These are phyloP conservation scores for Pterocles orientalis DNA, from an alignment of 2,113 vertebrate genomes.

Conservation along the genomic window DNA sequence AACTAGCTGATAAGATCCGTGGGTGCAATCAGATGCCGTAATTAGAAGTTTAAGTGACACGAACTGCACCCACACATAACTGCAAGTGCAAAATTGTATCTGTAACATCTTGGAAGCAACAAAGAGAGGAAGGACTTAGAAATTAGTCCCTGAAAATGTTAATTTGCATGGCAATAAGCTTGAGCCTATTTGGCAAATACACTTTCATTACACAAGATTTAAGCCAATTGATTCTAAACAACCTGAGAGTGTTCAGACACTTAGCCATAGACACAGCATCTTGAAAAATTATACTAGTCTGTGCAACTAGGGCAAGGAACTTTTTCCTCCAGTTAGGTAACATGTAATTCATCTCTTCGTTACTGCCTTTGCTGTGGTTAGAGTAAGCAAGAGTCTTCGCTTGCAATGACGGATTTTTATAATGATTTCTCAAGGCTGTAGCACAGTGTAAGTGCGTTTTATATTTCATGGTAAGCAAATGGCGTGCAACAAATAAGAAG, in stretches of 20 bases:
- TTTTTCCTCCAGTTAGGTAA: constrained; percentile 45
- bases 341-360: not conserved
- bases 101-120: constrained; percentile 41
- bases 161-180: constrained; percentile 54
- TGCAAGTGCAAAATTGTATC: constrained; percentile 50
- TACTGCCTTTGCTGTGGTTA: not conserved
- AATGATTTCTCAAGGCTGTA: constrained; percentile 48
- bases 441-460: not conserved
- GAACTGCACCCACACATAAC: constrained; percentile 64
- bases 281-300: constrained; percentile 38
- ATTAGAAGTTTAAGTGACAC: constrained; percentile 68
- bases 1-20: constrained; percentile 59
- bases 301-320: constrained; percentile 29
- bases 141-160: constrained; percentile 35
- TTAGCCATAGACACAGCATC: constrained; percentile 3
- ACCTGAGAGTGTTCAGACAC: constrained; percentile 25
- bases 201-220: constrained; percentile 50
- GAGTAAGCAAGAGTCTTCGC: not conserved
- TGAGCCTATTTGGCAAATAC: constrained; percentile 28
- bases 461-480: constrained; percentile 27
- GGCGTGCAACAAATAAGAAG: constrained; percentile 16
- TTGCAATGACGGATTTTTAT: constrained; percentile 17
- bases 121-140: constrained; percentile 42
- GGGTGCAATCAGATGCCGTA: constrained; percentile 58
- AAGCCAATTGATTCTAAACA: constrained; percentile 54